A percentile compares a stretch with the other conserved stretches of the same genome.
Conservation (phyloP, 1,140 invertebrate species). For the Oryctes rhinoceros region DNA sequence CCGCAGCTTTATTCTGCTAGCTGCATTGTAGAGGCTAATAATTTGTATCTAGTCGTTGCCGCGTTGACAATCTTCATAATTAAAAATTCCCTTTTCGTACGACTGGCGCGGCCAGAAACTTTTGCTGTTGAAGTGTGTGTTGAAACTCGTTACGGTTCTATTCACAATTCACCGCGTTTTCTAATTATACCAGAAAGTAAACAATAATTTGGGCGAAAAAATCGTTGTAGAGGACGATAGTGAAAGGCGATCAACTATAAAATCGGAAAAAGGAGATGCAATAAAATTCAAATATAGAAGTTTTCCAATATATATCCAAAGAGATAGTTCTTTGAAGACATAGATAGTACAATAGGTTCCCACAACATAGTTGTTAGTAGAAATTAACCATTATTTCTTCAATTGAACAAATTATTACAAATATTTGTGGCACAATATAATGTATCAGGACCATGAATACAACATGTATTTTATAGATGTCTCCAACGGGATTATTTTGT, state of each 20-base stretch:
- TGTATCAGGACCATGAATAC: no score
- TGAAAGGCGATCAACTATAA: neutral
- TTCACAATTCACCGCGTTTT: neutral
- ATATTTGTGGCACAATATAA: no score
- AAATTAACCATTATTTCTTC: no score
- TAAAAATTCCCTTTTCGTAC: neutral
- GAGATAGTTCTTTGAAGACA: no score
- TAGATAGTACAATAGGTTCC: no score
- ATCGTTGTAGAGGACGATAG: neutral
- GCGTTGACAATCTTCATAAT: conserved; percentile 14
- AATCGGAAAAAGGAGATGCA: no score
- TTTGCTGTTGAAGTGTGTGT: neutral
- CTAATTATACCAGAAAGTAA: conserved; percentile 1
- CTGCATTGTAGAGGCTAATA: neutral
- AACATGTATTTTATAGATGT: no score
- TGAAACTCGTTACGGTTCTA: neutral
- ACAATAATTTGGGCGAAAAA: neutral
- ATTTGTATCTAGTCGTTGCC: neutral
- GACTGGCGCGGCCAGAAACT: neutral
- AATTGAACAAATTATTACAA: no score
- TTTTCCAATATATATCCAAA: no score
- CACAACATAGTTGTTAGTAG: no score
- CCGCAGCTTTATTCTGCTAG: neutral
- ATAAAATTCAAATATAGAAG: no score
- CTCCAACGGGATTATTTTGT: no score